Evolutionary conservation across 2,797 vertebrate species (phyloP), one percentile per base, ranked within the genome.

Genomic region (Cynopterus sphinx): DNA sequence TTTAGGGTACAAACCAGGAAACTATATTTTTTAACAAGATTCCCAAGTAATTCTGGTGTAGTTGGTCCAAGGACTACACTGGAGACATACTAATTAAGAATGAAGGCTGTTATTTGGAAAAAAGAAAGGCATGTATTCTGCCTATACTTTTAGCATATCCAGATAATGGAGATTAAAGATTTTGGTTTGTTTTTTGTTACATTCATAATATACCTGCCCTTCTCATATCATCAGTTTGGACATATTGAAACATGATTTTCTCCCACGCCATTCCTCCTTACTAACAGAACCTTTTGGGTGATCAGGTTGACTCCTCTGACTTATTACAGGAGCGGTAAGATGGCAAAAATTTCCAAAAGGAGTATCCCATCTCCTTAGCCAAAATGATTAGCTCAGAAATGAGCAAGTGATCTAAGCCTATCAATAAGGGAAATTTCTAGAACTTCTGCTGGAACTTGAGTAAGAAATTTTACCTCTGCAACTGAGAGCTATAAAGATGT

Each of bases 1-100:
- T 92, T 53, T 89, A 46, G 46, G 33, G 10, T 55, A 74, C 46
- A 74, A 26, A 7, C 26, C 46, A 78, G 22, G 8, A 88, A 84
- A 88, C 26, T 81, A 31, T 43, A 81, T 89, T 92, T 92, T 78
- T 85, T 74, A 84, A 82, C 51, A 92, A 92, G 8, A 86, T 78
- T 46, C 9, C 24, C 7, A 91, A 77, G 63, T 87, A 84, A 84
- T 88, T 88, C 39, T 73, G 12, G 71, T 91, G 17, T 16, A 67
- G 11, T 22, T 71, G 36, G 17, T 41, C 12, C 16, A 78, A 91
- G 11, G 46, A 91, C 9, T 55, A 17, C 19, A 85, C 19, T 73
- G 57, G 11, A n/a, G 2, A 91, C 83, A n/a, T 12, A 12, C 41
- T 87, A 81, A 74, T 41, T 67, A 94, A 71, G 10, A 90, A 71